Evolutionary conservation across 2,113 vertebrate genomes (phyloP).

Genomic region (Bubo scandiacus): DNA sequence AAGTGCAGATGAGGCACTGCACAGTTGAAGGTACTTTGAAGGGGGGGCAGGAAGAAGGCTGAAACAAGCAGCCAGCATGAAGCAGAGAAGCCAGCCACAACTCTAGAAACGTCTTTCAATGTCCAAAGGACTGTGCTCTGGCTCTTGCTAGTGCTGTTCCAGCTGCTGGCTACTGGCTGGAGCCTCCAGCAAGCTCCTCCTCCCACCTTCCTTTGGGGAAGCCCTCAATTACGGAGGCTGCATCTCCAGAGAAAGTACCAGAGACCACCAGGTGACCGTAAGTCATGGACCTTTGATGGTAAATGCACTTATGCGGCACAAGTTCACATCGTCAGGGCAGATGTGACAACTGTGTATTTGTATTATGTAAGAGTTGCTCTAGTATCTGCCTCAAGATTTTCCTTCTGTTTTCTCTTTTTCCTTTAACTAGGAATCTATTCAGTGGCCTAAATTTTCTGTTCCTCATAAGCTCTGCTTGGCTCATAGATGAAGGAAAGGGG

Average conservation of each 20-base stretch:
- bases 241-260: background rate
- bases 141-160: background rate
- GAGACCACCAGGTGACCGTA: background rate
- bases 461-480: background rate
- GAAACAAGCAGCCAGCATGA: background rate
- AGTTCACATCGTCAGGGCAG: background rate
- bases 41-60: background rate
- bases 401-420: accelerated
- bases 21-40: background rate
- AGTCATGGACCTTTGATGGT: background rate
- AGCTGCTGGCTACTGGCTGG: background rate
- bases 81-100: background rate
- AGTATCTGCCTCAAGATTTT: background rate
- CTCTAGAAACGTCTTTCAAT: background rate
- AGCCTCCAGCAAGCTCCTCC: background rate
- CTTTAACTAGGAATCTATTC: background rate
- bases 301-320: background rate
- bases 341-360: background rate
- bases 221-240: accelerated
- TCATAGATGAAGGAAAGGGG: background rate
- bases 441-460: background rate
- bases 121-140: background rate
- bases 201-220: background rate
- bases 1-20: background rate
- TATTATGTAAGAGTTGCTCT: background rate